Conservation (phyloP, 2,888 invertebrate species). For the Aphelenchoides bicaudatus region DNA sequence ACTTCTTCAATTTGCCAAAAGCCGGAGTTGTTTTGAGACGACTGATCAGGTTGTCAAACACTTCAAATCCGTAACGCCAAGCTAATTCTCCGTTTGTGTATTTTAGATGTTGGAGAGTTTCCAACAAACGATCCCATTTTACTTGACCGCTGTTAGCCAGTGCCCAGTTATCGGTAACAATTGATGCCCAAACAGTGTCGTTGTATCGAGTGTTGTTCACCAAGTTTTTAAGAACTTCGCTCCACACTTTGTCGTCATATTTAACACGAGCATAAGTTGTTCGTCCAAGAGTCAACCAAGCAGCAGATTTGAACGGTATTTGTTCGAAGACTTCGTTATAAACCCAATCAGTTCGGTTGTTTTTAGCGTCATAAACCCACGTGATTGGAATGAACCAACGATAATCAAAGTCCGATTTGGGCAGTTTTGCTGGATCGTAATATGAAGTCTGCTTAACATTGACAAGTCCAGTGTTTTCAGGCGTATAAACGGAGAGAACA, state of each 20-base stretch:
- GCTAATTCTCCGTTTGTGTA: neutral
- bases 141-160: constrained; percentile 11
- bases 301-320: no score
- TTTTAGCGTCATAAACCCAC: neutral
- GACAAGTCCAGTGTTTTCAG: neutral
- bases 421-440: neutral
- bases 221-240: neutral
- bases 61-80: neutral
- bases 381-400: constrained; percentile 8
- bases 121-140: neutral
- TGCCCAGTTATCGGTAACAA: constrained; percentile 4
- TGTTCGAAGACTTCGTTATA: neutral
- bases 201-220: neutral
- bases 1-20: no score
- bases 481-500: neutral
- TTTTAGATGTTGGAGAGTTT: neutral
- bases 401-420: neutral
- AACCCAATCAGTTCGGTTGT: neutral
- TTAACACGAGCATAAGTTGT: constrained; percentile 4
- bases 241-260: constrained; percentile 10
- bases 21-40: constrained; percentile 7
- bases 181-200: constrained; percentile 13
- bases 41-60: neutral
- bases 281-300: neutral
- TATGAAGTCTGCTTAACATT: neutral